phyloP scores from a whole-genome alignment of 2,797 vertebrate species.

The Muscicapa comitata region DNA sequence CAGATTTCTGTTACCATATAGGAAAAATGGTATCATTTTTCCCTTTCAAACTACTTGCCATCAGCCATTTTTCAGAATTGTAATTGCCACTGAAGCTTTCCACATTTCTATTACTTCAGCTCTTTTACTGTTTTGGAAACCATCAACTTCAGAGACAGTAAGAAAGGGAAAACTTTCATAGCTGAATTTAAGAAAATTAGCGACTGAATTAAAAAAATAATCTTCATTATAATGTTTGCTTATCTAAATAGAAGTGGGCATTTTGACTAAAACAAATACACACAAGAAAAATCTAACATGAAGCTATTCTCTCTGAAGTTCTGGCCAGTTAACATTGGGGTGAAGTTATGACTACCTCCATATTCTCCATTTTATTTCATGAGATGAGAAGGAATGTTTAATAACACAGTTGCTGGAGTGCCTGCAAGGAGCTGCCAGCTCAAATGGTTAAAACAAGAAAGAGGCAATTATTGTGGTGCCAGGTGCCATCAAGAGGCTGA shows the following conservation, averaged over 20 bases:
- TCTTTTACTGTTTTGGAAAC: neutral
- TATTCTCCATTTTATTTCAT: neutral
- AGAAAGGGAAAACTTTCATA: neutral
- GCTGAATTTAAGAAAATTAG: neutral
- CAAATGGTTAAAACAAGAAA: neutral
- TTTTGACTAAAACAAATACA: neutral
- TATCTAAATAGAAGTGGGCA: neutral
- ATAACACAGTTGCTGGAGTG: neutral
- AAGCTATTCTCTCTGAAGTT: neutral
- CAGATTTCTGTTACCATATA: neutral
- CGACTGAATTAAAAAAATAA: neutral
- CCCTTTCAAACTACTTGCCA: neutral
- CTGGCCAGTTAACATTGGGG: neutral
- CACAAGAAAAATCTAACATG: neutral
- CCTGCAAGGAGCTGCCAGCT: neutral
- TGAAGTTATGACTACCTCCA: neutral
- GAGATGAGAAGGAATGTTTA: neutral
- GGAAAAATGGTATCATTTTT: neutral
- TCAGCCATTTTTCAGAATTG: neutral
- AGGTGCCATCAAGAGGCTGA: constrained; percentile 70
- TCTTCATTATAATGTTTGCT: neutral
- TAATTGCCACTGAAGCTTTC: neutral
- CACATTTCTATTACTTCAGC: neutral
- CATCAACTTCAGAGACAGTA: neutral
- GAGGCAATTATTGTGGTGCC: constrained; percentile 16